These are phyloP conservation scores for Alfaro cultratus DNA, from an alignment of 2,797 vertebrate genomes.

Conservation along the genomic window DNA sequence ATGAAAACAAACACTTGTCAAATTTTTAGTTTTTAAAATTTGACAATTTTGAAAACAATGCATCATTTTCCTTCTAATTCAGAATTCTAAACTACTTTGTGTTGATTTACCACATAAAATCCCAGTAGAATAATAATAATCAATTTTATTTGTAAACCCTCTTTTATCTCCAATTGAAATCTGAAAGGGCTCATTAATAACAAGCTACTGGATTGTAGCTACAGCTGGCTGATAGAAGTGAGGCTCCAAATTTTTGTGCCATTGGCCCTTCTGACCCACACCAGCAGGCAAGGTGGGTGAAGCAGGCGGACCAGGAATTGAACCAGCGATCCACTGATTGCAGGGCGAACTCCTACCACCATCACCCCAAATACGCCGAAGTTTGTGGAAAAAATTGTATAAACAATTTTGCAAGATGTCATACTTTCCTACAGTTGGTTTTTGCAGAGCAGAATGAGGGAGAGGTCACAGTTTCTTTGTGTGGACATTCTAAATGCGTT, in stretches of 20 bases:
- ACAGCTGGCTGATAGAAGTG: no score
- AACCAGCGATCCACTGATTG: no score
- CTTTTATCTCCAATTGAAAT: no score
- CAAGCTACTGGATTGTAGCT: no score
- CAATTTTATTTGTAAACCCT: no score
- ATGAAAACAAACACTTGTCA: neutral
- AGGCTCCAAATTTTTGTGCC: no score
- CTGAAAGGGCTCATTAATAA: no score
- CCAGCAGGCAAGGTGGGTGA: no score
- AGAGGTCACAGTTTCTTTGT: neutral
- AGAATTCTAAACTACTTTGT: neutral
- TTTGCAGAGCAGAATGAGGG: neutral
- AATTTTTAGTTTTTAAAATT: neutral
- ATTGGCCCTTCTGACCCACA: no score
- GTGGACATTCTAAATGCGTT: slow-evolving; percentile 1
- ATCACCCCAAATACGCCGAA: neutral
- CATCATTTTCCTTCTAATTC: neutral
- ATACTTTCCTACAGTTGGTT: neutral
- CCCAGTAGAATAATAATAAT: neutral
- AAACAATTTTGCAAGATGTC: neutral
- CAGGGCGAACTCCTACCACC: no score
- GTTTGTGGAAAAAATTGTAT: neutral
- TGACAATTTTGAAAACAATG: neutral
- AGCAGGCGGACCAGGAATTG: no score
- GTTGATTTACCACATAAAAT: neutral